Conservation (phyloP, 2,888 invertebrate species). For the Eucera pruinosa region DNA sequence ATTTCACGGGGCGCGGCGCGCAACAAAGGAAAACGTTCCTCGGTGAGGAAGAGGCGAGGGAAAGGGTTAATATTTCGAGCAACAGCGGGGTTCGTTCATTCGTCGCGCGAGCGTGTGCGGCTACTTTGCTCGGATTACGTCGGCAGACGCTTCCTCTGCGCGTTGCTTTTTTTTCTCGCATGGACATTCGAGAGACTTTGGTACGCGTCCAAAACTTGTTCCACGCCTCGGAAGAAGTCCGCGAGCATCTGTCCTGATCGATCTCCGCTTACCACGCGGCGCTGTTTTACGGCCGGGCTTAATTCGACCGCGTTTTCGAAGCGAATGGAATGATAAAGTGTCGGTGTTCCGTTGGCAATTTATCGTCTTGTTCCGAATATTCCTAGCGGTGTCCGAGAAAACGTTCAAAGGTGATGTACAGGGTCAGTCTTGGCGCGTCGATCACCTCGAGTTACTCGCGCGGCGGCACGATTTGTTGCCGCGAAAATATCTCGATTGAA, state of each 20-base stretch:
- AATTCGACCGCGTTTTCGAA: slow-evolving; percentile 15
- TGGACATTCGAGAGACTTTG: slow-evolving; percentile 51
- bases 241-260: slow-evolving; percentile 66
- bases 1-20: too few relatives aligned
- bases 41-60: too few relatives aligned
- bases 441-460: too few relatives aligned
- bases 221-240: slow-evolving; percentile 50
- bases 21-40: too few relatives aligned
- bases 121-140: slow-evolving; percentile 30
- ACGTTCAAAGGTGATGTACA: too few relatives aligned
- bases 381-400: too few relatives aligned
- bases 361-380: too few relatives aligned
- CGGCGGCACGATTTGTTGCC: too few relatives aligned
- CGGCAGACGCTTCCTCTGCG: slow-evolving; percentile 4
- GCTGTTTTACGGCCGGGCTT: slow-evolving; percentile 36
- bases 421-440: too few relatives aligned
- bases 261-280: slow-evolving; percentile 41
- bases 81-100: slow-evolving; percentile 32
- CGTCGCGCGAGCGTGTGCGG: not conserved
- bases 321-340: slow-evolving; percentile 51
- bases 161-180: slow-evolving; percentile 26
- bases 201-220: slow-evolving; percentile 61
- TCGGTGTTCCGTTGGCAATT: slow-evolving; percentile 26
- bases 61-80: slow-evolving; percentile 7
- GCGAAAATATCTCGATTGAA: too few relatives aligned